These are phyloP conservation scores for Tyrannus savana DNA, from an alignment of 2,113 vertebrate species.

Conservation along the genomic window DNA sequence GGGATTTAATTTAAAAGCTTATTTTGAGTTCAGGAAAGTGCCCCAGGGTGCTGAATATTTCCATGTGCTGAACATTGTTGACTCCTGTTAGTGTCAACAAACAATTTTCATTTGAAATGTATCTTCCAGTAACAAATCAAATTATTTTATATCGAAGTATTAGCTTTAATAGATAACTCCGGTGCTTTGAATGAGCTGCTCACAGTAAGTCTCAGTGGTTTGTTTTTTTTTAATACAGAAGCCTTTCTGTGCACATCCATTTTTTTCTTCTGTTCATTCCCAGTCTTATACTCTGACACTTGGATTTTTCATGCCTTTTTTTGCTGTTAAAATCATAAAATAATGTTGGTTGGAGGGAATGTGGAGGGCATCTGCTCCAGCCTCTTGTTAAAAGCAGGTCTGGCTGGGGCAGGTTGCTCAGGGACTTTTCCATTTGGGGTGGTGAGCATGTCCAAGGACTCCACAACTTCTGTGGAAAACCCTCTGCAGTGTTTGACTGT, in stretches of 20 bases:
- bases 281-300: background rate
- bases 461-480: rapidly evolving
- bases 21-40: background rate
- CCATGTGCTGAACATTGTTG: background rate
- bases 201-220: background rate
- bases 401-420: background rate
- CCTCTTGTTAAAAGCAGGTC: background rate
- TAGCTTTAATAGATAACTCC: background rate
- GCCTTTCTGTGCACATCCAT: rapidly evolving
- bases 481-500: background rate
- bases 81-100: background rate
- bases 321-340: background rate
- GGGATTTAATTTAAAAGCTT: background rate
- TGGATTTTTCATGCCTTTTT: background rate
- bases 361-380: background rate
- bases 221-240: background rate
- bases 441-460: background rate
- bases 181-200: background rate
- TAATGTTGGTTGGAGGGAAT: background rate
- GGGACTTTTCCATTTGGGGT: background rate
- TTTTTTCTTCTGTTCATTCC: background rate
- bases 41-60: background rate
- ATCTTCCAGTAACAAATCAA: background rate
- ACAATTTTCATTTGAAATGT: background rate
- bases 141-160: background rate